phyloP scores from a whole-genome alignment of 2,888 invertebrate species.

The Xanthorhoe designata region DNA sequence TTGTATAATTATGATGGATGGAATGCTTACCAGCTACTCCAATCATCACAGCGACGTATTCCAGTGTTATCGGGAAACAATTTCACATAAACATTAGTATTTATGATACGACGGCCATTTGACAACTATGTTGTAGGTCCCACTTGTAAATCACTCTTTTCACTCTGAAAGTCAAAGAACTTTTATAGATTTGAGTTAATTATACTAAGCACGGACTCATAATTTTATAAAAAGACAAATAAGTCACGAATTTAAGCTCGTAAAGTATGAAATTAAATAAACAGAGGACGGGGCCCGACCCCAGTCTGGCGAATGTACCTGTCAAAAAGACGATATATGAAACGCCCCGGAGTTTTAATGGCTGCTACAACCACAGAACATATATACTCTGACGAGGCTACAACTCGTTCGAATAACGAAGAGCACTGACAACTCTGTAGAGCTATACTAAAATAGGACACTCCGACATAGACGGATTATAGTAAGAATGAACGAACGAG shows the following conservation, averaged over 20 bases:
- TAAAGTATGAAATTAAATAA: conserved; percentile 37
- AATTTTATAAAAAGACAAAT: conserved; percentile 62
- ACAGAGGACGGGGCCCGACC: conserved; percentile 29
- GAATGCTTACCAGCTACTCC: conserved; percentile 63
- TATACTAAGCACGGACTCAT: conserved; percentile 52
- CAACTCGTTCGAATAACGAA: no score
- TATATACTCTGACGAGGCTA: no score
- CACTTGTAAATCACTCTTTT: conserved; percentile 65
- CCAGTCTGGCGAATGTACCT: no score
- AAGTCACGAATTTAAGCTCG: conserved; percentile 71
- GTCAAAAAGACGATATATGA: no score
- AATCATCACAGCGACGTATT: conserved; percentile 64
- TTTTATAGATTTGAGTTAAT: conserved; percentile 36
- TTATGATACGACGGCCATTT: conserved; percentile 71
- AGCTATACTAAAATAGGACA: no score
- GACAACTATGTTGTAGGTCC: conserved; percentile 51
- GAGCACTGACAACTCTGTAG: no score
- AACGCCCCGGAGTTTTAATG: no score
- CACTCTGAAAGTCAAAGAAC: conserved; percentile 51
- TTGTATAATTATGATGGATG: conserved; percentile 17
- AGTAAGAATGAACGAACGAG: no score
- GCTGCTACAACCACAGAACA: no score
- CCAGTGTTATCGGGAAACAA: conserved; percentile 52
- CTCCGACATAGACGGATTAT: no score
- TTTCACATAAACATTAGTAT: conserved; percentile 72